Base-by-base conservation (phyloP, 2,888 invertebrate genomes). In the Ceratothoa steindachneri region DNA sequence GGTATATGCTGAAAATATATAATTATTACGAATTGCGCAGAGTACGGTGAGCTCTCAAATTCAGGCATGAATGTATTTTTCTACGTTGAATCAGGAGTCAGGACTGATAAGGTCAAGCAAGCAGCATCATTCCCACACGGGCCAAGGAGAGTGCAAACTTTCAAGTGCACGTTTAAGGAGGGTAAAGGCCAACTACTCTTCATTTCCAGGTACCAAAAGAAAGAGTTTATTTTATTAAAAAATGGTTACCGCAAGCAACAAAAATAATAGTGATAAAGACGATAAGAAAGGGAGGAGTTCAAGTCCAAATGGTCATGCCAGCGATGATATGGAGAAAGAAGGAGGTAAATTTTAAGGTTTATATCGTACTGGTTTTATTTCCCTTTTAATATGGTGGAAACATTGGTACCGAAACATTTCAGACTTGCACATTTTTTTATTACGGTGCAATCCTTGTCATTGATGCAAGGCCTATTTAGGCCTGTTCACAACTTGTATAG, bases 321-420 rank as follows among this genome's bases (percentile, higher is more conserved):
- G 60, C 24, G 60, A 60, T 60, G 60, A 60, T 60, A 60, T 3
- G 3, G 60, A 60, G 27, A 60, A 60, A 60, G 60, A 60, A 12
- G 60, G 60, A 60, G 60, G 60, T 60, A 60, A 60, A n/a, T 51
- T n/a, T 51, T 51, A n/a, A n/a, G n/a, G n/a, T n/a, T n/a, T n/a
- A n/a, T n/a, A n/a, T n/a, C n/a, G n/a, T n/a, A n/a, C n/a, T n/a
- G n/a, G n/a, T n/a, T n/a, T n/a, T n/a, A n/a, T n/a, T n/a, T n/a
- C n/a, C n/a, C n/a, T n/a, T n/a, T n/a, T n/a, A n/a, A n/a, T n/a
- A n/a, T n/a, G n/a, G n/a, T n/a, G n/a, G n/a, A n/a, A n/a, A n/a
- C n/a, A n/a, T n/a, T n/a, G n/a, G n/a, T n/a, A n/a, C n/a, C n/a
- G n/a, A n/a, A n/a, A n/a, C n/a, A n/a, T n/a, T n/a, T n/a, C n/a